phyloP scores from a whole-genome alignment of 2,888 invertebrate species.

The Agriotes lineatus region DNA sequence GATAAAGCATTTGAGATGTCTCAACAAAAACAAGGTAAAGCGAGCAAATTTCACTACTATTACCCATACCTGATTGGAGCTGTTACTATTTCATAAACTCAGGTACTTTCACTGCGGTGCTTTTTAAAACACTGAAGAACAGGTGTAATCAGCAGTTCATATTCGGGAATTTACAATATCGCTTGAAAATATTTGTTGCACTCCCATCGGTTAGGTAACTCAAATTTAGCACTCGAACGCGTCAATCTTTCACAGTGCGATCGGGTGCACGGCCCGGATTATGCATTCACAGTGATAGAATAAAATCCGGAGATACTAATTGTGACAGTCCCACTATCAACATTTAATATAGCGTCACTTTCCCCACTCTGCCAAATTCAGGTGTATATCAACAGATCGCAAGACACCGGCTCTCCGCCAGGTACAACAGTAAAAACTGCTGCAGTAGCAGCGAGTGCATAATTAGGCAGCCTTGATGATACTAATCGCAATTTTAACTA shows the following conservation, averaged over 20 bases:
- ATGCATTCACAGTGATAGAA: constrained; percentile 4
- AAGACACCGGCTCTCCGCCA: constrained; percentile 13
- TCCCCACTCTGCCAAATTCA: constrained; percentile 40
- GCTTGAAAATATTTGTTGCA: too few species aligned
- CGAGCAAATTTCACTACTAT: too few species aligned
- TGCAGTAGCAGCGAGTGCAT: neutral
- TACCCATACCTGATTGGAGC: too few species aligned
- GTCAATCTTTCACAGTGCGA: constrained; percentile 5
- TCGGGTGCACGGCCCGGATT: constrained; percentile 2
- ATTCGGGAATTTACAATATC: too few species aligned
- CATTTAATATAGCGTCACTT: constrained; percentile 43
- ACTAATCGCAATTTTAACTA: constrained; percentile 16
- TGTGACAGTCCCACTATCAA: constrained; percentile 44
- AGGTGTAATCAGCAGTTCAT: too few species aligned
- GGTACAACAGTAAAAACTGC: constrained; percentile 3
- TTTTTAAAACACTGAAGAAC: too few species aligned
- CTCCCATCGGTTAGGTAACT: too few species aligned
- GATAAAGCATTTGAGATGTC: too few species aligned
- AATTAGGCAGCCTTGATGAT: constrained; percentile 28
- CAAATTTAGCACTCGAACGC: constrained; percentile 20
- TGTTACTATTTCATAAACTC: too few species aligned
- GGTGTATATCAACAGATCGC: constrained; percentile 18
- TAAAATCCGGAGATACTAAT: constrained; percentile 29
- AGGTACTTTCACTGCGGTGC: too few species aligned
- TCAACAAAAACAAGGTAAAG: too few species aligned